These are phyloP conservation scores for Anthonomus grandis DNA, from an alignment of 1,140 invertebrate species.

Conservation along the genomic window DNA sequence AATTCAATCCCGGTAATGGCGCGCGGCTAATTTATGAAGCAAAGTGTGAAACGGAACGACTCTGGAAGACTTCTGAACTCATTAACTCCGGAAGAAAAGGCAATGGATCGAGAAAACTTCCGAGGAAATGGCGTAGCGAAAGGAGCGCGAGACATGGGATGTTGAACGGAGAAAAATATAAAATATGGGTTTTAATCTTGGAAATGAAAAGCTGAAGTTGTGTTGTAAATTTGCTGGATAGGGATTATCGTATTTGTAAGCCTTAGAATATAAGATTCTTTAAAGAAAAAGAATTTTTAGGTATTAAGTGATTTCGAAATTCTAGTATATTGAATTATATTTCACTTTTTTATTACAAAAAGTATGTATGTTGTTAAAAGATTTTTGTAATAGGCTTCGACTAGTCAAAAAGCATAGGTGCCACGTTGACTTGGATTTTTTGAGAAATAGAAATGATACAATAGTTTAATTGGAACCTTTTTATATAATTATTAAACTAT, in stretches of 20 bases:
- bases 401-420: too few relatives aligned
- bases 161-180: constrained; percentile 37
- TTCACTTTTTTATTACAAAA: too few relatives aligned
- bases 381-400: too few relatives aligned
- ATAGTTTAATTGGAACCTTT: too few relatives aligned
- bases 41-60: constrained; percentile 28
- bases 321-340: too few relatives aligned
- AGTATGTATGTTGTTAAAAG: too few relatives aligned
- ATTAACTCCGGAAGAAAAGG: constrained; percentile 34
- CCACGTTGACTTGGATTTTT: too few relatives aligned
- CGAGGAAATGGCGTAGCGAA: constrained; percentile 13
- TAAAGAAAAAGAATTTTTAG: too few relatives aligned
- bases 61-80: constrained; percentile 37
- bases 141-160: constrained; percentile 29
- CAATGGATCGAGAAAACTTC: constrained; percentile 35
- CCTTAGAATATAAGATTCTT: too few relatives aligned
- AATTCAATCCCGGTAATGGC: constrained; percentile 30
- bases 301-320: too few relatives aligned
- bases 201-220: constrained; percentile 14
- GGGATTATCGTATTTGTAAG: neutral
- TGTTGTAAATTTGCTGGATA: constrained; percentile 3
- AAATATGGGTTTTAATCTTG: constrained; percentile 44
- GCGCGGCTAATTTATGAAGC: constrained; percentile 28
- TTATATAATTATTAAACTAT: too few relatives aligned
- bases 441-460: too few relatives aligned